Base-by-base conservation (phyloP, 2,888 invertebrate genomes). In the Ischnura elegans region DNA sequence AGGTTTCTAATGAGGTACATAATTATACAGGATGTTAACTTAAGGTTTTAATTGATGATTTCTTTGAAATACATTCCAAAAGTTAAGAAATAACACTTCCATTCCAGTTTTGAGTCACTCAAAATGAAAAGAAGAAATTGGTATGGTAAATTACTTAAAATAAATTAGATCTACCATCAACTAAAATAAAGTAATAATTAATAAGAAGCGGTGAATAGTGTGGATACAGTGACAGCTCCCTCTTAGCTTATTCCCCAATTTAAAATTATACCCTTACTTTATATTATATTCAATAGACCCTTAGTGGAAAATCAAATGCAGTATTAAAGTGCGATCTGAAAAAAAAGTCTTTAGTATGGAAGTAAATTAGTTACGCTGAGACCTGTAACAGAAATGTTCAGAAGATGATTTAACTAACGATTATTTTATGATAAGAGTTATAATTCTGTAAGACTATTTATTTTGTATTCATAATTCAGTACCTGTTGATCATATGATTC, bases 141-240 rank as follows among this genome's bases (percentile, higher is more conserved):
- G 61, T 36, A 10, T 87, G 19, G n/a, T 86, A 86, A 45, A 46
- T n/a, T 61, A 42, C 42, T 43, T 61, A 36, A n/a, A n/a, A n/a
- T 25, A 13, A 61, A 90, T 90, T 66, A 90, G 90, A 42, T 90
- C 61, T 90, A 90, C 61, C 10, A 43, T 66, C 43, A 25, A 61
- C 43, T 25, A 90, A 61, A 61, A 43, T 16, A 90, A 43, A 55
- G 45, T 87, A 55, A 90, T 21, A 90, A 90, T 76, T 76, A 76
- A 76, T 76, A 61, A 86, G 46, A 86, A 86, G 90, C 90, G 90
- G 90, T 90, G 90, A 90, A 90, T 90, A 19, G 90, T 90, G 90
- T 90, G 90, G 90, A 90, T 61, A 66, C 90, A 90, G 90, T 90
- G 90, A 90, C 90, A 90, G 90, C 90, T 90, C 90, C 90, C 90